phyloP scores from a whole-genome alignment of 2,113 vertebrate genomes.

The Barnardius zonarius region DNA sequence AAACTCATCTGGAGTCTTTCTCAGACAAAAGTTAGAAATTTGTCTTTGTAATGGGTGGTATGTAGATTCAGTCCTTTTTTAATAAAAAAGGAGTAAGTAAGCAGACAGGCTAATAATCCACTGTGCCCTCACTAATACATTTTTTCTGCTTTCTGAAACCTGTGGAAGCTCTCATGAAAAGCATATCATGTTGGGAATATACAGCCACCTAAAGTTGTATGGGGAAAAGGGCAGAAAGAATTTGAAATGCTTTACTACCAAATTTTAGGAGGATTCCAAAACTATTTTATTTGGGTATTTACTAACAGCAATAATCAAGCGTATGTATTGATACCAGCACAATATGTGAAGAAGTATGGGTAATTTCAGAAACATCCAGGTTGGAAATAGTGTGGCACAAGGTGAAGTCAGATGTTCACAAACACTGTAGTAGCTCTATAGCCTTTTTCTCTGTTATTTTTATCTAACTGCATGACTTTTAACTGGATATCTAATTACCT shows the following conservation, averaged over 20 bases:
- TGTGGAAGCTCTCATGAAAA: not conserved
- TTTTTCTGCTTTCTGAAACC: not conserved
- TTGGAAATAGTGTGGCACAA: not conserved
- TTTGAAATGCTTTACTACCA: not conserved
- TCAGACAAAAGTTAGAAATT: not conserved
- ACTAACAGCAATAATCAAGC: not conserved
- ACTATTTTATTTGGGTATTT: not conserved
- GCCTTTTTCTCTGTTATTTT: not conserved
- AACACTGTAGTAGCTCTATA: not conserved
- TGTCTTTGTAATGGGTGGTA: not conserved
- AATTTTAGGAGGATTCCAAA: not conserved
- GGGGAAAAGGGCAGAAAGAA: not conserved
- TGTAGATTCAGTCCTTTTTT: not conserved
- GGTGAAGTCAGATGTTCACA: not conserved
- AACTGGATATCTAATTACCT: not conserved
- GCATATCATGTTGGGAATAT: not conserved
- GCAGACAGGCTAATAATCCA: not conserved
- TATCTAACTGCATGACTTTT: not conserved
- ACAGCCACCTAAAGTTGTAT: not conserved
- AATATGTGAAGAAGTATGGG: not conserved
- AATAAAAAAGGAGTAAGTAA: not conserved
- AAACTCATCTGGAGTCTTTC: not conserved
- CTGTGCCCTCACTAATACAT: not conserved
- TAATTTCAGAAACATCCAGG: not conserved
- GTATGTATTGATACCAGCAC: not conserved